Evolutionary conservation across 2,113 vertebrate species (phyloP), one percentile per base, ranked within the genome.

Genomic region (Probosciger aterrimus): DNA sequence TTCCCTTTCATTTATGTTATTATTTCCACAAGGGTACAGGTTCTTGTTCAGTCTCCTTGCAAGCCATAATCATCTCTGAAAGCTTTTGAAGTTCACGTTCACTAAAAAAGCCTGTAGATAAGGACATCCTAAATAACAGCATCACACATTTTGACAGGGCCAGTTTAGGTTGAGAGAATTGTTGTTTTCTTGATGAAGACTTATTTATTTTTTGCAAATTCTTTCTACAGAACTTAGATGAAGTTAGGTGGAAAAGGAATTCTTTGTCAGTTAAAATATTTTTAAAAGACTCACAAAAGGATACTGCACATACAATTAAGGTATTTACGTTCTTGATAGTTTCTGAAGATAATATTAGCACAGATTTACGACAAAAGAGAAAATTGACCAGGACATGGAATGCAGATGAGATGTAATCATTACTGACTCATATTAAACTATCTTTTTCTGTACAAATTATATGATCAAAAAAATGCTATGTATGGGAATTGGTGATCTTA

Each of bases 51-150:
- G 81, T 84, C 91, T 59, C 39, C 57, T 80, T 90, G 77, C 83
- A 91, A 88, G 81, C 96, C 76, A 24, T 92, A 96, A 93, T 92
- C 78, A 95, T 87, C 92, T 91, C 16, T 14, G 78, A 90, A 90
- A 92, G 90, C 92, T 87, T 93, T 92, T 68, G 85, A 85, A 92
- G 84, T 81, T 79, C 78, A 64, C 3, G 7, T 57, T 83, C 39
- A 43, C 78, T 78, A 68, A 94, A 94, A 86, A 75, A 82, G 73
- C 87, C 77, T 78, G 23, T 22, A 50, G 65, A 91, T 77, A 65
- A 84, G 83, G 55, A 87, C 81, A 71, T 82, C 87, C 90, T 94
- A 91, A 93, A 94, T 93, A 81, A 93, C 30, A 93, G 86, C 80
- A 83, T 83, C 76, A 60, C 33, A 15, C 82, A 75, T 82, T 86